A percentile compares a stretch with the other conserved stretches of the same genome.
Evolutionary conservation across 2,113 vertebrate genomes (phyloP).

Genomic region (Pseudolaguvia tuberculata): DNA sequence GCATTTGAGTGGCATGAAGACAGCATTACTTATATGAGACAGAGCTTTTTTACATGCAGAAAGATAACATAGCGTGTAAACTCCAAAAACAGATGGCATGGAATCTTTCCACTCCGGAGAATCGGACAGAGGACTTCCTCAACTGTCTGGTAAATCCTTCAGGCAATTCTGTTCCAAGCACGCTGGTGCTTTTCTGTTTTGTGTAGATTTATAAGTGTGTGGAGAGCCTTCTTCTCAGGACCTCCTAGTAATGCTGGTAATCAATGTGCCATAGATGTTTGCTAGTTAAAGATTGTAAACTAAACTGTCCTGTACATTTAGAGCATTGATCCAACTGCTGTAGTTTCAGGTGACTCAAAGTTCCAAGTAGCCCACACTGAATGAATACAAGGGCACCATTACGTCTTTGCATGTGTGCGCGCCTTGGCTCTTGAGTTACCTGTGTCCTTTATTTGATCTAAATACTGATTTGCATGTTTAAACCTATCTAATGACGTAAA

Average conservation of each 20-base stretch:
- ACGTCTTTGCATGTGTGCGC: constrained; percentile 23
- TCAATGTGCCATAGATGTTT: constrained; percentile 40
- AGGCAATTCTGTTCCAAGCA: constrained; percentile 56
- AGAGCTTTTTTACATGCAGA: constrained; percentile 55
- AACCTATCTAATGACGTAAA: constrained; percentile 10
- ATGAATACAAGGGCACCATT: constrained; percentile 1
- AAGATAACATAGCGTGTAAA: constrained; percentile 57
- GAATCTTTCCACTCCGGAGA: constrained; percentile 57
- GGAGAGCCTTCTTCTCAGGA: constrained; percentile 48
- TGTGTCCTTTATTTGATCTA: constrained; percentile 30
- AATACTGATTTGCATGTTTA: constrained; percentile 30
- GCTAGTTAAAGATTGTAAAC: constrained; percentile 39
- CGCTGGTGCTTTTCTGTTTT: constrained; percentile 55
- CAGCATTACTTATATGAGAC: constrained; percentile 51
- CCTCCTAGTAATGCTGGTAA: constrained; percentile 40
- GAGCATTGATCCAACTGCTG: constrained; percentile 38
- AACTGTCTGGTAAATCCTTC: constrained; percentile 56
- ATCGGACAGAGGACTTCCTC: constrained; percentile 56
- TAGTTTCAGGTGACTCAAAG: constrained; percentile 32
- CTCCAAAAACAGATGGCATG: constrained; percentile 58
- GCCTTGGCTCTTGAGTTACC: constrained; percentile 24
- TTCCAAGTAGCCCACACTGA: constrained; percentile 30
- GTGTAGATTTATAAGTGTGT: constrained; percentile 53
- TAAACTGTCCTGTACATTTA: constrained; percentile 28
- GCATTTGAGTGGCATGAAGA: constrained; percentile 51